phyloP scores from a whole-genome alignment of 2,888 invertebrate species.

The Agonopterix heracliana region DNA sequence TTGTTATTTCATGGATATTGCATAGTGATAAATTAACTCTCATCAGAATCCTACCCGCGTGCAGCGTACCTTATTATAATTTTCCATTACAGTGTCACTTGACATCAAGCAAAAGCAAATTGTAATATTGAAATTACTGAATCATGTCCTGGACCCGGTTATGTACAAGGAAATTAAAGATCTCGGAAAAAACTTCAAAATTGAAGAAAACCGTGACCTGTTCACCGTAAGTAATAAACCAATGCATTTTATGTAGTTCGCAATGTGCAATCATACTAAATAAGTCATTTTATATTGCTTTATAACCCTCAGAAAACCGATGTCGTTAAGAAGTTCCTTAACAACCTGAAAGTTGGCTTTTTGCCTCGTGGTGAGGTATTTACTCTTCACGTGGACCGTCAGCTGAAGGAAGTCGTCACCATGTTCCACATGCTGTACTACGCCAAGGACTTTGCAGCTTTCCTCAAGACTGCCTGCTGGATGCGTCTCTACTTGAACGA shows the following conservation, averaged over 20 bases:
- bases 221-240: conserved; percentile 41
- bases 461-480: conserved; percentile 69
- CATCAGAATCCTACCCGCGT: too few species aligned
- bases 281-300: conserved; percentile 15
- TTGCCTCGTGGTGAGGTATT: conserved; percentile 75
- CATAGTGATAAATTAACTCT: too few species aligned
- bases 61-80: too few species aligned
- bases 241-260: neutral
- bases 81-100: neutral
- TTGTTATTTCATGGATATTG: too few species aligned
- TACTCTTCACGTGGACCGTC: conserved; percentile 65
- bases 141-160: conserved; percentile 67
- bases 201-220: conserved; percentile 53
- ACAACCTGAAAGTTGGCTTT: conserved; percentile 67
- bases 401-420: conserved; percentile 65
- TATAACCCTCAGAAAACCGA: conserved; percentile 61
- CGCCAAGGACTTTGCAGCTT: conserved; percentile 69
- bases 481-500: conserved; percentile 72
- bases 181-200: conserved; percentile 53
- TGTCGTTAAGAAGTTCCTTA: conserved; percentile 74
- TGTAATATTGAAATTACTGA: conserved; percentile 66
- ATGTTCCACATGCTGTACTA: conserved; percentile 74
- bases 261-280: neutral
- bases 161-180: conserved; percentile 66
- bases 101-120: conserved; percentile 63